Evolutionary conservation across 2,888 invertebrate genomes (phyloP), one percentile per base, ranked within the genome.

Genomic region (Eretmocerus hayati): DNA sequence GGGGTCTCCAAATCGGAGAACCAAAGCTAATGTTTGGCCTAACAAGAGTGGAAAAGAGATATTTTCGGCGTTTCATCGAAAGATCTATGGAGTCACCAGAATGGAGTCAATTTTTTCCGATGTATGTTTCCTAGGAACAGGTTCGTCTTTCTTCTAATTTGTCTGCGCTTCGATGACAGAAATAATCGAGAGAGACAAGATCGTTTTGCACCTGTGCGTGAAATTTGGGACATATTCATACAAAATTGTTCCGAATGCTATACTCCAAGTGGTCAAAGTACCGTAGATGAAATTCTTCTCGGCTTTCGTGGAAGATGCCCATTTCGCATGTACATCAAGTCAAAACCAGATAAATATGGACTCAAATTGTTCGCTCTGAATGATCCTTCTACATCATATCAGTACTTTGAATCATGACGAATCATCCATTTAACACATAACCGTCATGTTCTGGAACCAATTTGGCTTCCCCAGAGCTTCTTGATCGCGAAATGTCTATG

Each of bases 311-410:
- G 60, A 2, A 32, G 56, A 19, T 64, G 61, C 42, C 18, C 18
- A n/a, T 64, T 65, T 44, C 42, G 56, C 6, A 57, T 62, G 54
- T 64, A 61, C 42, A 59, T 62, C 15, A 59, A 60, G 48, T 54
- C 56, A 13, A 65, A 66, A 48, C 60, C 62, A 5, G 61, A 63
- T 31, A 64, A 63, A 49, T 67, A 67, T 54, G 67, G 65, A 5
- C 49, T 67, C 19, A 69, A 71, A 57, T 57, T 71, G 11, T 44
- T 60, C 42, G 59, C 43, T 65, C 42, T 66, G 42, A 63, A 63
- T 36, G 68, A 69, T 54, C 60, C 61, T 42, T 51, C 44, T 18
- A 66, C 66, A 30, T 58, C 53, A 15, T 66, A 69, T n/a, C n/a
- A n/a, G n/a, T n/a, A n/a, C n/a, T n/a, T n/a, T n/a, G n/a, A n/a